Percentiles rank a stretch among this genome's conserved stretches.
Conservation (phyloP, 2,797 vertebrate species). For the Euphonia xanthogaster region DNA sequence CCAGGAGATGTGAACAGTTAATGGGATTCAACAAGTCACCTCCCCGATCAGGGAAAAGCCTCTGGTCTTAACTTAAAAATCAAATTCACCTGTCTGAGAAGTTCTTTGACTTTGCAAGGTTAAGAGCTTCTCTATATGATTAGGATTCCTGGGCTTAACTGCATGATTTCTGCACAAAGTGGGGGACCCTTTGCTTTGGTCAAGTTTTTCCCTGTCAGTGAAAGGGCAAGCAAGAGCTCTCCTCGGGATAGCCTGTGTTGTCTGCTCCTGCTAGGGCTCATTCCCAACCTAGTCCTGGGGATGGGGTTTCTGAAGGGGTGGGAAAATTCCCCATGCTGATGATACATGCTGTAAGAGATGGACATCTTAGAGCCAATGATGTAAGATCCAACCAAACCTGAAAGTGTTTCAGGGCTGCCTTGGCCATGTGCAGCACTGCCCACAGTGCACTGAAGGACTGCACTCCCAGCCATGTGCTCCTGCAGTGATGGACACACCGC, state of each 20-base stretch:
- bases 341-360: neutral
- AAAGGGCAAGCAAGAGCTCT: neutral
- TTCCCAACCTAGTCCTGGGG: neutral
- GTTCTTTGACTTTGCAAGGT: neutral
- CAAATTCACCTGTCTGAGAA: neutral
- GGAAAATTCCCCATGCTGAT: neutral
- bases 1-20: slow-evolving; percentile 15
- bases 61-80: slow-evolving; percentile 20
- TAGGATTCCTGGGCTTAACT: neutral
- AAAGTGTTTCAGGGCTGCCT: neutral
- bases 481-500: fast-evolving
- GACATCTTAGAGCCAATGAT: no score
- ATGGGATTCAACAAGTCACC: slow-evolving; percentile 39
- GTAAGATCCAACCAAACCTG: neutral
- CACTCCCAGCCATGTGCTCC: fast-evolving
- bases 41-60: fast-evolving
- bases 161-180: neutral
- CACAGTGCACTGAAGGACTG: neutral
- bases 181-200: fast-evolving
- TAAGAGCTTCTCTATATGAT: neutral
- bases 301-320: neutral
- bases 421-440: fast-evolving
- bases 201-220: neutral
- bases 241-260: fast-evolving
- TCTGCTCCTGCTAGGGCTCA: neutral